Percentiles rank a stretch among this genome's conserved stretches.
phyloP scores from a whole-genome alignment of 2,113 vertebrate species.

The Etia nguti region DNA sequence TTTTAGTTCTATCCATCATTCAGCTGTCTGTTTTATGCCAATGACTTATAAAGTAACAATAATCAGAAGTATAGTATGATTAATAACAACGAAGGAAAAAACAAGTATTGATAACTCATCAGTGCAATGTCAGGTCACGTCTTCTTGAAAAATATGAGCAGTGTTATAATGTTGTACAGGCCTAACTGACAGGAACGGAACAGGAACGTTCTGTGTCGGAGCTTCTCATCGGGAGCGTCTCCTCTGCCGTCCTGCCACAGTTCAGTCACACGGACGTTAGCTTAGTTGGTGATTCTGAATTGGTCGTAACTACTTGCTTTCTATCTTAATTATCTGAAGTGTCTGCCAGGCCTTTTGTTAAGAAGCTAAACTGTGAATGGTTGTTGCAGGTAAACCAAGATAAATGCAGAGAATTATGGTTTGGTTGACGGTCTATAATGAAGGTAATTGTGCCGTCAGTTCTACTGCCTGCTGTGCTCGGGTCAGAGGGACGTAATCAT shows the following conservation, averaged over 20 bases:
- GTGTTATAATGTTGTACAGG: neutral
- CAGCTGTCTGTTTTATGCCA: neutral
- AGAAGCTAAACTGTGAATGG: neutral
- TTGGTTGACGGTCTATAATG: neutral
- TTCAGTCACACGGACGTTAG: neutral
- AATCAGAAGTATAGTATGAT: neutral
- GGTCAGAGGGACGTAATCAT: neutral
- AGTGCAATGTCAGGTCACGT: neutral
- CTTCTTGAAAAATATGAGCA: neutral
- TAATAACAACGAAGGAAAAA: neutral
- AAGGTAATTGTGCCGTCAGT: neutral
- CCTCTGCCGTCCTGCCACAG: neutral
- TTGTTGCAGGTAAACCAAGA: neutral
- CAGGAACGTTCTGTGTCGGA: neutral
- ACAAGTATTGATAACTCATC: neutral
- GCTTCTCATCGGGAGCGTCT: neutral
- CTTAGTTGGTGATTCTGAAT: accelerated
- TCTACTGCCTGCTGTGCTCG: neutral
- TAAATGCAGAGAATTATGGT: accelerated
- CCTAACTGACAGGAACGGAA: neutral
- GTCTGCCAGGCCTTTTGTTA: accelerated
- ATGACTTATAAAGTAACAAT: neutral
- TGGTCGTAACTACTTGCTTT: neutral
- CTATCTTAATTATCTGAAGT: neutral
- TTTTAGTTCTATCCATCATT: accelerated